Evolutionary conservation across 2,797 vertebrate genomes (phyloP), one percentile per base, ranked within the genome.

Genomic region (Dendrocincla tyrannina): DNA sequence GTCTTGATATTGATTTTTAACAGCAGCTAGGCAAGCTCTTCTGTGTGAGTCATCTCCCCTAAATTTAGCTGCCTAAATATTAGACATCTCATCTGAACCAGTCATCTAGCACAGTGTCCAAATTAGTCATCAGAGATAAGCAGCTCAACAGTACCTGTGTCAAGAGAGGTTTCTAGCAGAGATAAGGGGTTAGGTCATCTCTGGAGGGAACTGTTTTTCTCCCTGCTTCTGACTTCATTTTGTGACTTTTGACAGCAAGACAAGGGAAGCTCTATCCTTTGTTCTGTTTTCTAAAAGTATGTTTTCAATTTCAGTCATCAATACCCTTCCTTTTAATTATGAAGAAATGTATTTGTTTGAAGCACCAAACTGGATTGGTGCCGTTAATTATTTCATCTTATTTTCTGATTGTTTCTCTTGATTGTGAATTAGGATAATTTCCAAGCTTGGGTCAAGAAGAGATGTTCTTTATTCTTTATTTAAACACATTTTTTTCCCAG

Each of bases 101-200:
- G 64, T 89, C 89, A 89, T 88, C 76, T 49, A 66, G 32, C 1
- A 0, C 58, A 84, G 70, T 64, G 83, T 91, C 55, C 69, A 35
- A 95, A 88, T 97, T 93, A 88, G 37, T 95, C 88, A 94, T 86
- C 63, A n/a, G 80, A 91, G 89, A 79, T 92, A 91, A 96, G 85
- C 74, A 91, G 70, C 88, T 96, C 85, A 85, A 11, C 50, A 42
- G 59, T 67, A 91, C 91, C 93, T 66, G 39, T 85, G 90, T 74
- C 53, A 80, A 24, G 89, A 69, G 23, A 59, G 78, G 84, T 81
- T 90, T 88, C 80, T 72, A 82, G 70, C 47, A 56, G 88, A 52
- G 67, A 37, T 4, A 35, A 42, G 35, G 27, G n/a, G n/a, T 80
- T 78, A 86, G 85, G 62, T 75, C 20, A 37, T 59, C 66, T 91